These are phyloP conservation scores for Valencia hispanica DNA, from an alignment of 2,797 vertebrate species.

Conservation along the genomic window DNA sequence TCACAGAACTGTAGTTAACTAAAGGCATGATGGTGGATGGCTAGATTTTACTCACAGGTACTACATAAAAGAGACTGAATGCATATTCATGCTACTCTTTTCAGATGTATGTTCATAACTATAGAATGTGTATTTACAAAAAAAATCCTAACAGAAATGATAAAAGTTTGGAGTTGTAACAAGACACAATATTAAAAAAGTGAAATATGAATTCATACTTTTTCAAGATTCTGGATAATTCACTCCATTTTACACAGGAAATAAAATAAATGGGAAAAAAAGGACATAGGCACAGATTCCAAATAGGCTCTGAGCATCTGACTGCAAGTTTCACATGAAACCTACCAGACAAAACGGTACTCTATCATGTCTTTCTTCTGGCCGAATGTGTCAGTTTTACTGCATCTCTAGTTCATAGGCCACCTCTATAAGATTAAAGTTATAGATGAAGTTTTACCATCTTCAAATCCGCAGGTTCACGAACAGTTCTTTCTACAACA, in stretches of 20 bases:
- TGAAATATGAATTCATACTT: too few relatives aligned
- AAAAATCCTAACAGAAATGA: too few relatives aligned
- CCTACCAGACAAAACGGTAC: background rate
- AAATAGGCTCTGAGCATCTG: background rate
- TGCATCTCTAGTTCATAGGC: conserved; percentile 8
- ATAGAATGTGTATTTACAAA: too few relatives aligned
- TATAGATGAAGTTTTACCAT: conserved; percentile 36
- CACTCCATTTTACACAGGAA: background rate
- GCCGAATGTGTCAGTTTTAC: conserved; percentile 28
- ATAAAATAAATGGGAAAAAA: background rate
- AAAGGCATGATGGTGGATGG: too few relatives aligned
- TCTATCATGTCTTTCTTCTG: background rate
- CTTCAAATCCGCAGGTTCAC: conserved; percentile 26
- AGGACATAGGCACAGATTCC: background rate
- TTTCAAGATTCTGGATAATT: background rate
- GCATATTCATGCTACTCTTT: too few relatives aligned
- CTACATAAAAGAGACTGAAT: too few relatives aligned
- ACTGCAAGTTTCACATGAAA: conserved; percentile 8
- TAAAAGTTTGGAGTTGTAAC: too few relatives aligned
- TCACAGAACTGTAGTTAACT: too few relatives aligned
- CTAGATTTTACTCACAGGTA: too few relatives aligned
- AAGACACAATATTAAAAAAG: too few relatives aligned
- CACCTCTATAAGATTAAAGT: conserved; percentile 32
- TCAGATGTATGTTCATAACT: too few relatives aligned
- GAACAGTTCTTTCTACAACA: conserved; percentile 30